Percentiles rank a stretch among this genome's conserved stretches.
These are phyloP conservation scores for Caenorhabditis panamensis DNA, from an alignment of 2,888 invertebrate species.

Conservation along the genomic window DNA sequence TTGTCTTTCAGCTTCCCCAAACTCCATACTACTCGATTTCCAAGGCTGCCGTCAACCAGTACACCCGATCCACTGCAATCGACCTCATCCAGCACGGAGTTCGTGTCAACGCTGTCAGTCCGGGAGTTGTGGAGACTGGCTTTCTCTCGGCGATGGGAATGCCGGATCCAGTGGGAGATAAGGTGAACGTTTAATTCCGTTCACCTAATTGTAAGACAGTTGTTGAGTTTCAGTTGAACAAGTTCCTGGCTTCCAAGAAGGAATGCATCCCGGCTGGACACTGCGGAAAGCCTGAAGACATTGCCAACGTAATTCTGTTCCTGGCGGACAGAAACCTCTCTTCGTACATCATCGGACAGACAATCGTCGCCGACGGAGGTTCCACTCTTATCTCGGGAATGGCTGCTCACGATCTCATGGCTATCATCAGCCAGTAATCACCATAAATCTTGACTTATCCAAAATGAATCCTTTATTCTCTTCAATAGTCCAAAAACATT, in stretches of 20 bases:
- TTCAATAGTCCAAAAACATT: no score
- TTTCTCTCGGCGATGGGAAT: slow-evolving; percentile 53
- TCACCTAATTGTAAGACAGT: no score
- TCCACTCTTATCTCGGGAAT: slow-evolving; percentile 47
- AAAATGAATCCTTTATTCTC: neutral
- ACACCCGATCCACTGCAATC: slow-evolving; percentile 46
- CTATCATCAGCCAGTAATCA: neutral
- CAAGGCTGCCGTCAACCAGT: slow-evolving; percentile 55
- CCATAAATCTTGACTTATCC: neutral
- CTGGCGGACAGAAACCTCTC: slow-evolving; percentile 58
- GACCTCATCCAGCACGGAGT: slow-evolving; percentile 37
- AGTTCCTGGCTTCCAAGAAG: slow-evolving; percentile 9
- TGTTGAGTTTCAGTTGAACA: slow-evolving; percentile 34
- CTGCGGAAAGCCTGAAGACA: slow-evolving; percentile 52
- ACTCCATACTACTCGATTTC: slow-evolving; percentile 37
- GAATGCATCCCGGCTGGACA: slow-evolving; percentile 44
- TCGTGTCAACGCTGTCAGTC: slow-evolving; percentile 52
- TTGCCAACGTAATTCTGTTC: slow-evolving; percentile 59
- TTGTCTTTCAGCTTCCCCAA: neutral
- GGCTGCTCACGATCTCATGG: slow-evolving; percentile 24
- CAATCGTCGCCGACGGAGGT: slow-evolving; percentile 64
- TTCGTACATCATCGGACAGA: slow-evolving; percentile 62
- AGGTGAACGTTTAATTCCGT: no score
- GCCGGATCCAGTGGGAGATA: neutral
- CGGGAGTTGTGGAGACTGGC: slow-evolving; percentile 55